Base-by-base conservation (phyloP, 2,797 vertebrate species). In the Betta splendens region DNA sequence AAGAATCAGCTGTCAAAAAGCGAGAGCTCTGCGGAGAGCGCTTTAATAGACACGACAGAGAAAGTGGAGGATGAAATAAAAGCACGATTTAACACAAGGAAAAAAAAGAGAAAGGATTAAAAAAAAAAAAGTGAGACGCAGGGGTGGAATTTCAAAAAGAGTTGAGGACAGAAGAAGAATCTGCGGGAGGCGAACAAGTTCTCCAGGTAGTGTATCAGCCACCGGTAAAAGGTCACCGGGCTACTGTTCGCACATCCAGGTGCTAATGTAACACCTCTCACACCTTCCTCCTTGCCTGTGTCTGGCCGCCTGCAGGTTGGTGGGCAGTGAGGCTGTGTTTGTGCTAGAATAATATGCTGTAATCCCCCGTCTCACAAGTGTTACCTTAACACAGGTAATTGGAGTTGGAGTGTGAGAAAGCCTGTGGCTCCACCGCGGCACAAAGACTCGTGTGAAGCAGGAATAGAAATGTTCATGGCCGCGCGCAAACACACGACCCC, bases 201-300 rank as follows among this genome's bases (percentile, higher is more conserved):
- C 73, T 74, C 62, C 64, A 73, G 77, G 69, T 79, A 86, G 75
- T 70, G 73, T 82, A 77, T 79, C 81, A 86, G 86, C 77, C 79
- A 68, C 69, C 16, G 52, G 76, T 76, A 87, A 92, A 91, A 91
- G 89, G 91, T 91, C 87, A 90, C 71, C 79, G 72, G 70, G 85
- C 61, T 86, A 81, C 90, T 87, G 88, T 92, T 92, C 81, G 50
- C 89, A 91, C 91, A 85, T 91, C 63, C 84, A 91, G 91, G 92
- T 91, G 92, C 85, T 92, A 92, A 93, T 93, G 90, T 87, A 92
- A 92, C 92, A 92, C 91, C 89, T 92, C 87, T 86, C 87, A 88
- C 89, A 89, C 86, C 68, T 79, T 80, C 72, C 77, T 64, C 59
- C 54, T 53, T 62, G 75, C 75, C 69, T 57, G 77, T 48, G 73